These are phyloP conservation scores for Rhinoderma darwinii DNA, from an alignment of 2,113 vertebrate species.

Conservation along the genomic window DNA sequence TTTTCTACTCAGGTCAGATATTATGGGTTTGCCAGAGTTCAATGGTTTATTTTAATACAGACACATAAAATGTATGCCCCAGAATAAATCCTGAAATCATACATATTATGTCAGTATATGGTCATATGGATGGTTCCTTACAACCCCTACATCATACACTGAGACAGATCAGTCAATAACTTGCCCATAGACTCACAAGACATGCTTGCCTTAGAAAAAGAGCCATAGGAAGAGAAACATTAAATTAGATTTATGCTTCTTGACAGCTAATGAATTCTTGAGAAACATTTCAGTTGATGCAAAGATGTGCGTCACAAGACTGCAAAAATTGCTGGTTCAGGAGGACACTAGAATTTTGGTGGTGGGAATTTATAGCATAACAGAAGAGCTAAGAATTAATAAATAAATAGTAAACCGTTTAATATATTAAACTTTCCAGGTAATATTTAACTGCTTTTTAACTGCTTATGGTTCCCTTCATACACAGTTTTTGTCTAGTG, in stretches of 20 bases:
- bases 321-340: not conserved
- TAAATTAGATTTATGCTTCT: slow-evolving; percentile 11
- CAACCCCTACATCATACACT: not conserved
- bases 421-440: too few species aligned
- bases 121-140: not conserved
- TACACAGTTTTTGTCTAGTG: too few species aligned
- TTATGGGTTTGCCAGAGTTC: not conserved
- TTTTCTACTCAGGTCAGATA: not conserved
- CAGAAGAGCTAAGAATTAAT: not conserved
- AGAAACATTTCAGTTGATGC: not conserved
- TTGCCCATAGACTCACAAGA: not conserved
- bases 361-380: not conserved
- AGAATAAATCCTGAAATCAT: slow-evolving; percentile 16
- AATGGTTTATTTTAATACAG: not conserved
- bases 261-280: slow-evolving; percentile 12
- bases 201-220: not conserved
- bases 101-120: slow-evolving; percentile 9
- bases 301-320: not conserved
- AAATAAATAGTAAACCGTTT: not conserved
- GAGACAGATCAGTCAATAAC: not conserved
- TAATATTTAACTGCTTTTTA: too few species aligned
- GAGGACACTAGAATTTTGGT: not conserved
- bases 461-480: too few species aligned
- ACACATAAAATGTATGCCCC: not conserved
- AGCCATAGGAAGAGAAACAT: not conserved